Evolutionary conservation across 1,140 invertebrate genomes (phyloP), one percentile per base, ranked within the genome.

Genomic region (Zaprionus taronus): DNA sequence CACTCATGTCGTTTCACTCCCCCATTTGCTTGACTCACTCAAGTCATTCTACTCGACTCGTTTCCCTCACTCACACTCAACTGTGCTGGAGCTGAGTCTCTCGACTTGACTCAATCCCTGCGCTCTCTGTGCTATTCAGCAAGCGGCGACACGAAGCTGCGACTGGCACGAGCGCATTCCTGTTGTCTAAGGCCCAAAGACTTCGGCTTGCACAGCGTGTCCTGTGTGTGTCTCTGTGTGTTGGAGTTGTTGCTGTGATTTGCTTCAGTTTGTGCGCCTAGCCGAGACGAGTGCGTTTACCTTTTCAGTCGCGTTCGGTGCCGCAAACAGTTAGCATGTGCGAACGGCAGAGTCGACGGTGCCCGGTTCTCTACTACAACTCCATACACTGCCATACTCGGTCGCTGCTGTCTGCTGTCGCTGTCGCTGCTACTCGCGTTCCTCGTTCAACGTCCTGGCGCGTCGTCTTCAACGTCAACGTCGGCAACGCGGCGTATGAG

Each of bases 291-390:
- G 91, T 91, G 69, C 91, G 87, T 92, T 91, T 92, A 92, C 91
- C 91, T 84, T 80, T 90, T 91, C 83, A 92, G 91, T 92, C 91
- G 91, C 85, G 87, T 91, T 92, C 83, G 85, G 81, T 80, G 84
- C 80, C 80, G 76, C 89, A 89, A 84, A 82, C 91, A 76, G 85
- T 90, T 79, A 89, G 90, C 80, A 91, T 91, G 84, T 79, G 77
- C 80, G 72, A 62, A 76, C 80, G 86, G 80, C 79, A 67, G 67
- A 51, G 36, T 57, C 47, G 65, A 72, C 38, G 57, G 69, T 68
- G 38, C 22, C 36, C 6, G 68, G 61, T 63, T 74, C 66, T 53
- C 61, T 69, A 24, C 49, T 66, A n/a, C 49, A 55, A 53, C 49
- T 22, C 11, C 12, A 47, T 22, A 51, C 31, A 62, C 64, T 51